Evolutionary conservation across 2,113 vertebrate species (phyloP).

Genomic region (Chelonoidis abingdonii): DNA sequence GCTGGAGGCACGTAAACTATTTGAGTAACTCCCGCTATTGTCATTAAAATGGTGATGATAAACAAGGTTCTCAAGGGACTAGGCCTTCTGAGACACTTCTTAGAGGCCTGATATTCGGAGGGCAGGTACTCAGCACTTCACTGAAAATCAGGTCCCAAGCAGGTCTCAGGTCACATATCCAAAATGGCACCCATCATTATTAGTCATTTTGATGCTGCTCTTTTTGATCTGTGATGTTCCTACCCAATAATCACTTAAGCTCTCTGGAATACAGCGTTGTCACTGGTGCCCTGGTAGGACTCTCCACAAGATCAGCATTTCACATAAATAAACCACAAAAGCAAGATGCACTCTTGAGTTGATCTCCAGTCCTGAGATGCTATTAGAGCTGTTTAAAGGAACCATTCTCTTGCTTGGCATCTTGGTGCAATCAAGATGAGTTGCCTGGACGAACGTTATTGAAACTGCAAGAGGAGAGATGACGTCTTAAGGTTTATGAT

Average conservation of each 20-base stretch:
- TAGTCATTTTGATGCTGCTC: no score
- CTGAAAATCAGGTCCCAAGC: no score
- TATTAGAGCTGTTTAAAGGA: no score
- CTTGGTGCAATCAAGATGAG: background rate
- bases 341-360: background rate
- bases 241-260: no score
- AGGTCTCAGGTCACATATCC: no score
- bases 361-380: background rate
- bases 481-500: background rate
- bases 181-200: no score
- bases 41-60: no score
- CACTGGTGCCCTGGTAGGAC: background rate
- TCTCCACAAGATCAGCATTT: background rate
- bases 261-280: background rate
- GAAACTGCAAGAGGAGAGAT: background rate
- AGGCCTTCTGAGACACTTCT: background rate
- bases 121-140: no score
- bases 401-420: background rate
- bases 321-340: background rate
- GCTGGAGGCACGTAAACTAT: no score
- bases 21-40: no score
- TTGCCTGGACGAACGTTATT: background rate
- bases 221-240: no score
- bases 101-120: no score
- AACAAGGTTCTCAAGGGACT: background rate